Evolutionary conservation across 2,113 vertebrate genomes (phyloP).

Genomic region (Ceuthmochares aereus): DNA sequence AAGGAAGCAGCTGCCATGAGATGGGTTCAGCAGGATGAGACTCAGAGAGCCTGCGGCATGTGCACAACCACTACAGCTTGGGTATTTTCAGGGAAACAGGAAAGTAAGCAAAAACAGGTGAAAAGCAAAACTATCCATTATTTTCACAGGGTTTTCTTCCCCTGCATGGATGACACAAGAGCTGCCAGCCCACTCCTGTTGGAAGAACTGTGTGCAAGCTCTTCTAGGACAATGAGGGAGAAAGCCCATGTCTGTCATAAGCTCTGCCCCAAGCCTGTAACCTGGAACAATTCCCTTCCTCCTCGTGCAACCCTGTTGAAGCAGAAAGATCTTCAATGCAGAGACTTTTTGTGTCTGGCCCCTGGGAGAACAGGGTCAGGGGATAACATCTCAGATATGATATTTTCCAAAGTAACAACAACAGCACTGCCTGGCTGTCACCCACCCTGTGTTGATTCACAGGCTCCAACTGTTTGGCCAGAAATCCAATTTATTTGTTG

Average conservation of each 20-base stretch:
- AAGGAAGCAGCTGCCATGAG: neutral
- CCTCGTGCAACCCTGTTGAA: accelerated
- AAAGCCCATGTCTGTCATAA: accelerated
- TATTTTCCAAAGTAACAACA: neutral
- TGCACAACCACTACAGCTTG: neutral
- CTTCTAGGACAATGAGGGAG: neutral
- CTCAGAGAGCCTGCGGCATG: neutral
- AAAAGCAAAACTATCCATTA: neutral
- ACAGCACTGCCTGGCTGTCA: neutral
- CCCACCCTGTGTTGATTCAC: neutral
- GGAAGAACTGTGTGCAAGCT: accelerated
- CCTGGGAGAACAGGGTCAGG: neutral
- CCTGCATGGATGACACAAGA: accelerated
- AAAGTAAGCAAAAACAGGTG: neutral
- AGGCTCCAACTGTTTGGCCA: neutral
- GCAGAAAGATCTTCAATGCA: neutral
- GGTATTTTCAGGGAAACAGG: neutral
- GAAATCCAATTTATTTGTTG: neutral
- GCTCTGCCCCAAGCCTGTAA: neutral
- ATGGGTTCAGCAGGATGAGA: neutral
- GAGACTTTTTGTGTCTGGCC: neutral
- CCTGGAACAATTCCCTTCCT: neutral
- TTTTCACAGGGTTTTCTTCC: neutral
- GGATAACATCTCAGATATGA: neutral
- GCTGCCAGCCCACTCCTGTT: neutral